These are phyloP conservation scores for Sarcophaga subvicina DNA, from an alignment of 2,888 invertebrate species.

Conservation along the genomic window DNA sequence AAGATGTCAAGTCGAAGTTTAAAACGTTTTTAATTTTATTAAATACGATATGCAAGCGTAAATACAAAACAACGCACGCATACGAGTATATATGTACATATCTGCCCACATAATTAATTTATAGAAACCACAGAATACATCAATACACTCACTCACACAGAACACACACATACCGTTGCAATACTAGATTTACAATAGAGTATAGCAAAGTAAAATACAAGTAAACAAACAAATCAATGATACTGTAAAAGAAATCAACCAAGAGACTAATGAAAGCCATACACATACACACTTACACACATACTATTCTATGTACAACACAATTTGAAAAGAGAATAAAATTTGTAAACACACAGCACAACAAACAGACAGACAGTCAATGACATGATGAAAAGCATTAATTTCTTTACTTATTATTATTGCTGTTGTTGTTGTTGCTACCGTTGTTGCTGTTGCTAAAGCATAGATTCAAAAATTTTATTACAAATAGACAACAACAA, in stretches of 20 bases:
- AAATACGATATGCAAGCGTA: too few species aligned
- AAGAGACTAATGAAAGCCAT: neutral
- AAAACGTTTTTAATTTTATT: neutral
- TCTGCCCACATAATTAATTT: too few species aligned
- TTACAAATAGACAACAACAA: neutral
- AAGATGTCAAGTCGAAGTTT: neutral
- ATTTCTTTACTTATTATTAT: slow-evolving; percentile 13
- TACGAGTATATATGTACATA: too few species aligned
- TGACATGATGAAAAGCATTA: slow-evolving; percentile 37
- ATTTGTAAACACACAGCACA: neutral
- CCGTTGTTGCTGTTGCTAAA: neutral
- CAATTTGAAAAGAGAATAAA: neutral
- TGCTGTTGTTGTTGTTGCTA: neutral
- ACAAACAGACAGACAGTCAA: slow-evolving; percentile 23
- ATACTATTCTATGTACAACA: neutral
- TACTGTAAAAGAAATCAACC: too few species aligned
- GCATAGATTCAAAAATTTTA: slow-evolving; percentile 19
- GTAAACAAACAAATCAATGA: too few species aligned
- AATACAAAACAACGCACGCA: too few species aligned
- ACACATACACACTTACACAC: neutral
- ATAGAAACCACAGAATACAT: too few species aligned
- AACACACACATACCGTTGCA: too few species aligned
- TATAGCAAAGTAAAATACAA: too few species aligned
- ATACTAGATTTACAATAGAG: too few species aligned
- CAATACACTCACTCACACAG: too few species aligned